phyloP scores from a whole-genome alignment of 64 coral and sea anemone species.

The Actinia equina region DNA sequence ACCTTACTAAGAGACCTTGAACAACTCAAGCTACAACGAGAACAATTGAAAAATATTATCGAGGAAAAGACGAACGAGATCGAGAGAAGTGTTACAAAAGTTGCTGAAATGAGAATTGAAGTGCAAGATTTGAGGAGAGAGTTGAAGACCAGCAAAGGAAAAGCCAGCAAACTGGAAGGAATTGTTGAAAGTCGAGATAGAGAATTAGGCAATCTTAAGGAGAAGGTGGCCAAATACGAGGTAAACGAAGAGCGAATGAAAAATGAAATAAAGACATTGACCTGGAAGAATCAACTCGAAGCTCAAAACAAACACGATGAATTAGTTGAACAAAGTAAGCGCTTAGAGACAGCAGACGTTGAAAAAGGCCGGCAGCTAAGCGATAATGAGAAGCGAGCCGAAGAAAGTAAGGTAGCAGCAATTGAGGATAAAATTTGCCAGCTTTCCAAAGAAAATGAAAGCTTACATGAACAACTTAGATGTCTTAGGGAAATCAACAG shows the following conservation, averaged over 20 bases:
- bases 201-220: slow-evolving; percentile 11
- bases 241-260: not conserved
- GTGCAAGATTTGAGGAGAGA: not conserved
- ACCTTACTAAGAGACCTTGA: slow-evolving; percentile 45
- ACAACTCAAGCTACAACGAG: slow-evolving; percentile 36
- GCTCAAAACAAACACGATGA: not conserved
- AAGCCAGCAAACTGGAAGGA: slow-evolving; percentile 1
- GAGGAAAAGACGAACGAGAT: slow-evolving; percentile 64
- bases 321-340: not conserved
- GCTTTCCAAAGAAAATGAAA: slow-evolving; percentile 11
- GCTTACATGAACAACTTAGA: slow-evolving; percentile 20
- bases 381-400: not conserved
- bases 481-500: slow-evolving; percentile 2
- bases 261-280: not conserved
- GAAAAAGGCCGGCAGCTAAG: not conserved
- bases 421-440: slow-evolving; percentile 14
- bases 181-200: slow-evolving; percentile 13
- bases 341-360: not conserved
- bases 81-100: slow-evolving; percentile 26
- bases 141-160: slow-evolving; percentile 25
- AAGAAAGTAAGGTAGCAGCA: not conserved
- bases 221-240: slow-evolving; percentile 3
- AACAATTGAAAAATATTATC: slow-evolving; percentile 30
- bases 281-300: not conserved
- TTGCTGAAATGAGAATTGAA: not conserved